Base-by-base conservation (phyloP, 2,888 invertebrate genomes). In the Heliconius cydno region DNA sequence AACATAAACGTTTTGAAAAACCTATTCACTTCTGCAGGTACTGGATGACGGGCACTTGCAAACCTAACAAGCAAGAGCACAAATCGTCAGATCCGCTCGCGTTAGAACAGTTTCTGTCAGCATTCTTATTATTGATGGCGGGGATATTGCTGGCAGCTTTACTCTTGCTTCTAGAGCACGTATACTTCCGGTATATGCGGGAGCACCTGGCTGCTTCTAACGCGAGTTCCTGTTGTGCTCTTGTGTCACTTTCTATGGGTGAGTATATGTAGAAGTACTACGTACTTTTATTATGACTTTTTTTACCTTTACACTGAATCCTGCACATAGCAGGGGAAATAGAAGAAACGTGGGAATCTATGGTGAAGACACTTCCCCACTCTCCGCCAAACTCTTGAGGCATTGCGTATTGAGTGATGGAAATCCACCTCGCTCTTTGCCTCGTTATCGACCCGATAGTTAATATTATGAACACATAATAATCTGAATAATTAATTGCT, bases 11-110 rank as follows among this genome's bases (percentile, higher is more conserved):
- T 13, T 71, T 30, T 72, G 12, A 57, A 72, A 9, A 9, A 34
- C 34, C 34, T 72, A 52, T 5, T 73, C 9, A 65, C 60, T 70
- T 38, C 65, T 52, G 13, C 81, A 97, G 98, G 88, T 98, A 98
- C 91, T 99, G 99, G 99, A 98, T 99, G 97, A 98, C 99, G 0
- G 99, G 99, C 60, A 98, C 98, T 3, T 99, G 99, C 91, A 97
- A 98, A 86, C 98, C 98, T 3, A 98, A 98, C 83, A 98, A 98
- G 90, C 97, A 98, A 91, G 97, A 98, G 90, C 97, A 98, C 89
- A 98, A 98, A 92, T 98, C 98, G 82, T 98, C 98, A 80, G 98
- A 98, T 92, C 98, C 98, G 4, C 93, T 98, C 85, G 98, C 98
- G 15, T 95, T 98, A 85, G 98, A 98, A 92, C 99, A 99, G 95